These are phyloP conservation scores for Watsonalla cultraria DNA, from an alignment of 2,888 invertebrate genomes.

Conservation along the genomic window DNA sequence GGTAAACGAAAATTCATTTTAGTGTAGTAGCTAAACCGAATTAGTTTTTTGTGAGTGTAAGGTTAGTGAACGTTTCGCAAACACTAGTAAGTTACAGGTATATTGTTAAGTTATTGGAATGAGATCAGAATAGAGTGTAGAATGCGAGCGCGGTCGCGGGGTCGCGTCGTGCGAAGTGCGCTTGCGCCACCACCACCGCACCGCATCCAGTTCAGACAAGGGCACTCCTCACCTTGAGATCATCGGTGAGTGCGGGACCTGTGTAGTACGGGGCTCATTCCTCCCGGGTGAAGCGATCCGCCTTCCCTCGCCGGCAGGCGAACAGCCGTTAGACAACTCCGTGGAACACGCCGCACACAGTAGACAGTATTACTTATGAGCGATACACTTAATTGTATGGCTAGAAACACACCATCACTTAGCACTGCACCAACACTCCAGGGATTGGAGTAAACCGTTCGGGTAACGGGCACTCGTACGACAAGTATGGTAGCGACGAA, in stretches of 20 bases:
- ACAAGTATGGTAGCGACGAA: conserved; percentile 64
- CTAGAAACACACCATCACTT: conserved; percentile 75
- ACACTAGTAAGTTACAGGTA: conserved; percentile 13
- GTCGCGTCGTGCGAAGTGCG: conserved; percentile 53
- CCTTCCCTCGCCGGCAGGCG: conserved; percentile 73
- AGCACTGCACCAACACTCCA: conserved; percentile 70
- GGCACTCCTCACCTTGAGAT: conserved; percentile 72
- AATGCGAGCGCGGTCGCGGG: conserved; percentile 55
- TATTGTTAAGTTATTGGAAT: conserved; percentile 44
- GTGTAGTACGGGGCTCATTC: conserved; percentile 76
- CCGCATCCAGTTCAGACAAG: conserved; percentile 19
- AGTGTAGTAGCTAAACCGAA: too few species aligned
- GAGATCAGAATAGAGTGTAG: conserved; percentile 57
- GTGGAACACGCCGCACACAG: conserved; percentile 59
- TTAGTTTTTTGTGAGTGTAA: conserved; percentile 5
- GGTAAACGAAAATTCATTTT: too few species aligned
- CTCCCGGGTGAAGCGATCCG: conserved; percentile 70
- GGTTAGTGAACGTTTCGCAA: conserved; percentile 37
- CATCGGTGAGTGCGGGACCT: conserved; percentile 74
- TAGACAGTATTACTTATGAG: conserved; percentile 66
- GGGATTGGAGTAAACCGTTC: conserved; percentile 60
- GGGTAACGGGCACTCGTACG: conserved; percentile 64
- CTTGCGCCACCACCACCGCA: conserved; percentile 47
- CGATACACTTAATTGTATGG: conserved; percentile 73
- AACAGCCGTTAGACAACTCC: conserved; percentile 70